phyloP scores from a whole-genome alignment of 2,113 vertebrate genomes.

The Brachyistius frenatus region DNA sequence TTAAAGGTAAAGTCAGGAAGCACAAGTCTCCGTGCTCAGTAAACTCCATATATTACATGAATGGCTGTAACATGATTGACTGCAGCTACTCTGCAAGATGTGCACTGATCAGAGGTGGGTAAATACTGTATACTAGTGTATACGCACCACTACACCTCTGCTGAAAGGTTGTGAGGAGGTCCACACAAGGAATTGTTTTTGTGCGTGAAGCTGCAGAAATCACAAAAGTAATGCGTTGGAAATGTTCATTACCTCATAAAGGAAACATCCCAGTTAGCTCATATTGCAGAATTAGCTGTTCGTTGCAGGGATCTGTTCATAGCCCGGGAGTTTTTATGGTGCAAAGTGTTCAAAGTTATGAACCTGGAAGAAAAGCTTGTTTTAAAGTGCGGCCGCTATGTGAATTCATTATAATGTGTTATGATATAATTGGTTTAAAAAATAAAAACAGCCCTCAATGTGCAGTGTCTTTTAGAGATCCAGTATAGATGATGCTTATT shows the following conservation, averaged over 20 bases:
- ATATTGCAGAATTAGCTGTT: slow-evolving; percentile 1
- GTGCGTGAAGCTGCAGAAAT: background rate
- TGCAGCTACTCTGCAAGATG: slow-evolving; percentile 5
- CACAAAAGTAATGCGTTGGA: background rate
- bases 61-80: background rate
- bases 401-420: background rate
- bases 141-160: background rate
- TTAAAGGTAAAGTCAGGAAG: background rate
- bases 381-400: background rate
- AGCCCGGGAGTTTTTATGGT: background rate
- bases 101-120: slow-evolving; percentile 9
- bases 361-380: background rate
- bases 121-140: background rate
- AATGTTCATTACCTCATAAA: background rate
- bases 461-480: too few relatives aligned
- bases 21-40: background rate
- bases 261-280: background rate
- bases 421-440: too few relatives aligned
- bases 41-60: background rate
- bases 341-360: background rate
- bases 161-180: background rate
- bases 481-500: too few relatives aligned
- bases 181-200: background rate
- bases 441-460: too few relatives aligned
- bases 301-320: background rate